Evolutionary conservation across 1,140 invertebrate species (phyloP).

Genomic region (Goniozus legneri): DNA sequence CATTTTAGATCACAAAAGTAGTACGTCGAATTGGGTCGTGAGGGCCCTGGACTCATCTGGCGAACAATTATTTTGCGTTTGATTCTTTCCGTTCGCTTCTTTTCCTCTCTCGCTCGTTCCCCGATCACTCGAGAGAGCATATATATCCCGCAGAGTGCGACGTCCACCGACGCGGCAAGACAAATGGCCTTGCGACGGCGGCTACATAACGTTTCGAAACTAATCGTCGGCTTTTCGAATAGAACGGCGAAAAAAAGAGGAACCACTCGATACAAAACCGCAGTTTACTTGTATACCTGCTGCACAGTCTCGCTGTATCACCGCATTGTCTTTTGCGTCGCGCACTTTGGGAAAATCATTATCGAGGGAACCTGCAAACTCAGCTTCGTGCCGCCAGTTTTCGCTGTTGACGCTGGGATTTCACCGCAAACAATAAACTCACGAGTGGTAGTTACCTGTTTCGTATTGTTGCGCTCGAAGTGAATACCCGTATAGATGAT

Average conservation of each 20-base stretch:
- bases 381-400: too few relatives aligned
- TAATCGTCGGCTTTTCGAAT: conserved; percentile 33
- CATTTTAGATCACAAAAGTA: conserved; percentile 35
- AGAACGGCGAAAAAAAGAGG: conserved; percentile 25
- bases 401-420: too few relatives aligned
- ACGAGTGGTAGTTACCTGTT: too few relatives aligned
- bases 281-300: background rate
- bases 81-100: conserved; percentile 11
- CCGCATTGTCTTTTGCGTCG: background rate
- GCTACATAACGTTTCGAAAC: conserved; percentile 51
- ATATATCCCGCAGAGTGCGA: conserved; percentile 45
- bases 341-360: too few relatives aligned
- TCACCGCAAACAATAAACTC: too few relatives aligned
- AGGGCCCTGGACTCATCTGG: conserved; percentile 21
- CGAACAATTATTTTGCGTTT: conserved; percentile 40
- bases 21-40: conserved; percentile 34
- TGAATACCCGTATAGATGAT: too few relatives aligned
- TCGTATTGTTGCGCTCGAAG: too few relatives aligned
- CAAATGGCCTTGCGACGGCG: conserved; percentile 50
- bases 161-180: conserved; percentile 43
- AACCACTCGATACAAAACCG: background rate
- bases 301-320: background rate
- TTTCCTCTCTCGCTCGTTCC: background rate
- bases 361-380: too few relatives aligned
- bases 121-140: conserved; percentile 26